Percentiles rank a stretch among this genome's conserved stretches.
phyloP scores from a whole-genome alignment of 2,888 invertebrate species.

The Drymonia ruficornis region DNA sequence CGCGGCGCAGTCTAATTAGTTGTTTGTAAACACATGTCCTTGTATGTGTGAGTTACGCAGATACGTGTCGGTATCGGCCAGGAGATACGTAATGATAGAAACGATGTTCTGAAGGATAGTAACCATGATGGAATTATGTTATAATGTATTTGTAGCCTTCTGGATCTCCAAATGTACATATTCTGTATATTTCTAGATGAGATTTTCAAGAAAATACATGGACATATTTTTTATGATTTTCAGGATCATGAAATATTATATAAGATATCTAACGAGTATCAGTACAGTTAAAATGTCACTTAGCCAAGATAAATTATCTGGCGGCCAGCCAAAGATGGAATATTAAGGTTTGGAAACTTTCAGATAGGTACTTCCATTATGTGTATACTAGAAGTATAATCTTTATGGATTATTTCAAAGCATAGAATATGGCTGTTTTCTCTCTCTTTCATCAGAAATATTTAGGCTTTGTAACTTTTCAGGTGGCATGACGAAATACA shows the following conservation, averaged over 20 bases:
- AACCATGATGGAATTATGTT: no score
- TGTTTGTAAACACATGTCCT: slow-evolving; percentile 73
- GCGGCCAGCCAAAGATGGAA: slow-evolving; percentile 33
- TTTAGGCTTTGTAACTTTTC: no score
- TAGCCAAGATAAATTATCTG: slow-evolving; percentile 38
- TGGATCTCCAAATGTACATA: no score
- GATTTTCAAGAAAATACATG: no score
- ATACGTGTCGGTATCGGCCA: slow-evolving; percentile 39
- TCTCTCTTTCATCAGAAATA: no score
- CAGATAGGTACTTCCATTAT: not conserved
- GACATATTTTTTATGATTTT: no score
- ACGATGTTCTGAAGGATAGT: not conserved
- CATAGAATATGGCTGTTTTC: no score
- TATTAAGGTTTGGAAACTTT: slow-evolving; percentile 9
- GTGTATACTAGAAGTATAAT: not conserved
- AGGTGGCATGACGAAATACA: no score
- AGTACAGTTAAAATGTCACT: slow-evolving; percentile 39
- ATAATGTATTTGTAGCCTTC: no score
- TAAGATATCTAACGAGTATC: slow-evolving; percentile 8
- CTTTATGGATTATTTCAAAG: no score
- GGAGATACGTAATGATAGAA: slow-evolving; percentile 34
- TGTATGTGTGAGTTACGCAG: slow-evolving; percentile 46
- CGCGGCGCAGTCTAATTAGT: slow-evolving; percentile 62
- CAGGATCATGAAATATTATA: no score
- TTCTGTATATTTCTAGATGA: no score